phyloP scores from a whole-genome alignment of 2,113 vertebrate species.

The Carollia perspicillata region DNA sequence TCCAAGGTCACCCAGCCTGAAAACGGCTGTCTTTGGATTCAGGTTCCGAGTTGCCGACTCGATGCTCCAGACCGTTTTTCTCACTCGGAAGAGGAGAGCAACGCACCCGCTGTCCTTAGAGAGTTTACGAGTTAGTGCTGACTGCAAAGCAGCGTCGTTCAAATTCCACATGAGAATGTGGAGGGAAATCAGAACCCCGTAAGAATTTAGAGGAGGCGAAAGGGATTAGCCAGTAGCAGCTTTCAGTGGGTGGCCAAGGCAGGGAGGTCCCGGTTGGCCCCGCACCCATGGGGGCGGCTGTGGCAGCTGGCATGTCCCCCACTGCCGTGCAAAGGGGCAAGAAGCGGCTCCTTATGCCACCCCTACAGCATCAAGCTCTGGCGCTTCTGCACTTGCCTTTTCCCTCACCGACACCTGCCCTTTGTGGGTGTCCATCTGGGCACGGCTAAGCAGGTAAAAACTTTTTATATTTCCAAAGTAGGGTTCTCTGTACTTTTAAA shows the following conservation, averaged over 20 bases:
- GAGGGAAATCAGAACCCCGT: not conserved
- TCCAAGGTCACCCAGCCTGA: not conserved
- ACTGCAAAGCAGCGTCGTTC: not conserved
- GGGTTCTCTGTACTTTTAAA: conserved; percentile 4
- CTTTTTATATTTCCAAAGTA: not conserved
- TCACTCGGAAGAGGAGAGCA: not conserved
- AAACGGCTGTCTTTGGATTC: not conserved
- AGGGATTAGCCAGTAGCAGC: not conserved
- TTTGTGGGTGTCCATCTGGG: not conserved
- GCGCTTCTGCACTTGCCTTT: not conserved
- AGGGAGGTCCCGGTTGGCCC: not conserved
- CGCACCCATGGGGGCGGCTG: rapidly evolving
- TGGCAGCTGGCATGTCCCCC: not conserved
- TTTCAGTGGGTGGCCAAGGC: not conserved
- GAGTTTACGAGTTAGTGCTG: not conserved
- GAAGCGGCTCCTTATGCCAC: not conserved
- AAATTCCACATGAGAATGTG: not conserved
- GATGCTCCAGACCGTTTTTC: not conserved
- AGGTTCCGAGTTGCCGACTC: not conserved
- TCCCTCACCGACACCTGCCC: not conserved
- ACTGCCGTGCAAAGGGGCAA: not conserved
- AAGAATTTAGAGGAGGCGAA: not conserved
- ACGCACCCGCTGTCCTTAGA: not conserved
- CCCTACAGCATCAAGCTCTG: not conserved
- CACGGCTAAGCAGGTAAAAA: not conserved